Evolutionary conservation across 2,888 invertebrate species (phyloP), one percentile per base, ranked within the genome.

Genomic region (Mallateleia sp.): DNA sequence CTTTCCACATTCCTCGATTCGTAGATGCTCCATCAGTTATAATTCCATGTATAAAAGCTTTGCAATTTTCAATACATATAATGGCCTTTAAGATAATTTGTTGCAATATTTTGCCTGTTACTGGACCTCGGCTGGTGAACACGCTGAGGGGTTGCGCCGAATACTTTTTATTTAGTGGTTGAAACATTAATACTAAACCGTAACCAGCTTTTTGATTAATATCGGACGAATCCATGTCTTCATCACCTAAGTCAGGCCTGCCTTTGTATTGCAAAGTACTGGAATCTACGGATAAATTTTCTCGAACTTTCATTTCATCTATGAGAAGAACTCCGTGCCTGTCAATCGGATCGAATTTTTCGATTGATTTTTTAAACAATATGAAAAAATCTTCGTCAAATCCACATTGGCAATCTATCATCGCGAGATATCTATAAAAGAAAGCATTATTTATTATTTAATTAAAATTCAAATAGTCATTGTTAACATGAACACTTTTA

Each of bases 191-290:
- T 11, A 58, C 72, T 25, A 72, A 47, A 45, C 47, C 78, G 15
- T 78, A n/a, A 32, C 18, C 34, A 24, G 78, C 77, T 64, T 66
- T 77, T 20, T 77, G 20, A 45, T 54, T 28, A 20, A 56, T 11
- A 54, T 54, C 20, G 18, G 42, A 18, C n/a, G 54, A 56, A 28
- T 66, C 56, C 0, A 25, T 7, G 2, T 45, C 1, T 62, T 50
- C 42, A 14, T 38, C 52, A 8, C 75, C 75, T 6, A 77, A 66
- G 20, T 79, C 78, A 50, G 28, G 18, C 28, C 42, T 20, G 32
- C 71, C 79, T 79, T 80, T 80, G 34, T 71, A 80, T 45, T 32
- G 42, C 25, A 62, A 54, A 20, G 69, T 80, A 28, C n/a, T 80
- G 32, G 24, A 54, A 50, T 80, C 80, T 22, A 79, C 25, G 20